Percentiles rank a stretch among this genome's conserved stretches.
These are phyloP conservation scores for Triops longicaudatus DNA, from an alignment of 1,140 invertebrate species.

Conservation along the genomic window DNA sequence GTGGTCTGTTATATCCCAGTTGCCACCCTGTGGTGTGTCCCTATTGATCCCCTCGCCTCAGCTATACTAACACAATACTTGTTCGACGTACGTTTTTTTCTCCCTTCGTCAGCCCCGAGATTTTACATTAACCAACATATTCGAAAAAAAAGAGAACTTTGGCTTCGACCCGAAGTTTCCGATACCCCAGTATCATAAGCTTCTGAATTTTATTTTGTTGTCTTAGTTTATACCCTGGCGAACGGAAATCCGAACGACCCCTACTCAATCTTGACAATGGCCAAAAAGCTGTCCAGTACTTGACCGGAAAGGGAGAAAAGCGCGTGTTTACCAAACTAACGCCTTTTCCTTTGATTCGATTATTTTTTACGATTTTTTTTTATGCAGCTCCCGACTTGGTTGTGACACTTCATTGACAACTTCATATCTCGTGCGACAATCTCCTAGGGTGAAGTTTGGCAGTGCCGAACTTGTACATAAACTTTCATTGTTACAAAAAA, in stretches of 20 bases:
- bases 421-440: neutral
- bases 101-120: neutral
- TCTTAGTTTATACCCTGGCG: neutral
- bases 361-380: too few species aligned
- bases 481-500: neutral
- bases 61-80: slow-evolving; percentile 3
- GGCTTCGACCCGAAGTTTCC: neutral
- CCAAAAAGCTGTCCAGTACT: neutral
- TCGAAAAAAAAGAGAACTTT: neutral
- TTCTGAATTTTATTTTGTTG: neutral
- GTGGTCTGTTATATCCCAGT: slow-evolving; percentile 9
- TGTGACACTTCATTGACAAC: slow-evolving; percentile 6
- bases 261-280: neutral
- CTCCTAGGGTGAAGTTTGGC: neutral
- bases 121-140: neutral
- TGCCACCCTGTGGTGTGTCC: slow-evolving; percentile 9
- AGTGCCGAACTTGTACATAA: neutral
- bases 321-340: too few species aligned
- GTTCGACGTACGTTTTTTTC: neutral
- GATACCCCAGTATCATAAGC: neutral
- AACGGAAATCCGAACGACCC: neutral
- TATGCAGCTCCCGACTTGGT: neutral
- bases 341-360: too few species aligned
- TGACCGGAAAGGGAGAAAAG: neutral
- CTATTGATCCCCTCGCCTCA: neutral